Evolutionary conservation across 2,888 invertebrate genomes (phyloP).

Genomic region (Colostygia pectinataria): DNA sequence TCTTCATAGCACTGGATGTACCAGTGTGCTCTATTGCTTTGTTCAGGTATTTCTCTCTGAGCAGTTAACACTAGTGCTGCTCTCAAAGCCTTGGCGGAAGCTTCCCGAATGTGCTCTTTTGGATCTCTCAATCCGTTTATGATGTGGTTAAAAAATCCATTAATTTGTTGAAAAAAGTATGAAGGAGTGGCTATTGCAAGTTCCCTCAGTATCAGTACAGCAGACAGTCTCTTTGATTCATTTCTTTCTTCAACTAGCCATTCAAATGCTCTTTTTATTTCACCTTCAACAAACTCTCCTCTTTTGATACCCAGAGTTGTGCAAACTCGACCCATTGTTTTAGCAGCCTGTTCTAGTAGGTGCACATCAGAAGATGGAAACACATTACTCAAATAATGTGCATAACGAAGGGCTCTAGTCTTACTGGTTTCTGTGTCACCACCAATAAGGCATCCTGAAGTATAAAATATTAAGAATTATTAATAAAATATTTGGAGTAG

Average conservation of each 20-base stretch:
- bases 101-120: constrained; percentile 94
- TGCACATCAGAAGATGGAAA: constrained; percentile 94
- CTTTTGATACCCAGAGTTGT: constrained; percentile 95
- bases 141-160: constrained; percentile 95
- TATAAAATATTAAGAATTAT: too few relatives aligned
- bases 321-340: constrained; percentile 96
- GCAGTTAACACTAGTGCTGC: constrained; percentile 97
- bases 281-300: constrained; percentile 97
- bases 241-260: constrained; percentile 95
- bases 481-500: too few relatives aligned
- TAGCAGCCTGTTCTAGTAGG: constrained; percentile 97
- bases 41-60: constrained; percentile 95
- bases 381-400: constrained; percentile 94
- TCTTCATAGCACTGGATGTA: constrained; percentile 96
- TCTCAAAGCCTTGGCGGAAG: constrained; percentile 95
- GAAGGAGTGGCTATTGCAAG: constrained; percentile 98
- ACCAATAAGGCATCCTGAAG: constrained; percentile 94
- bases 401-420: constrained; percentile 93
- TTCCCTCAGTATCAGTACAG: constrained; percentile 95
- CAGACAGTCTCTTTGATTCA: constrained; percentile 95
- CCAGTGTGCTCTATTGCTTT: constrained; percentile 94
- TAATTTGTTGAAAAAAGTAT: constrained; percentile 97
- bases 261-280: constrained; percentile 96
- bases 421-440: constrained; percentile 96
- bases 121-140: constrained; percentile 95